phyloP scores from a whole-genome alignment of 2,113 vertebrate genomes.

The Percina caprodes region DNA sequence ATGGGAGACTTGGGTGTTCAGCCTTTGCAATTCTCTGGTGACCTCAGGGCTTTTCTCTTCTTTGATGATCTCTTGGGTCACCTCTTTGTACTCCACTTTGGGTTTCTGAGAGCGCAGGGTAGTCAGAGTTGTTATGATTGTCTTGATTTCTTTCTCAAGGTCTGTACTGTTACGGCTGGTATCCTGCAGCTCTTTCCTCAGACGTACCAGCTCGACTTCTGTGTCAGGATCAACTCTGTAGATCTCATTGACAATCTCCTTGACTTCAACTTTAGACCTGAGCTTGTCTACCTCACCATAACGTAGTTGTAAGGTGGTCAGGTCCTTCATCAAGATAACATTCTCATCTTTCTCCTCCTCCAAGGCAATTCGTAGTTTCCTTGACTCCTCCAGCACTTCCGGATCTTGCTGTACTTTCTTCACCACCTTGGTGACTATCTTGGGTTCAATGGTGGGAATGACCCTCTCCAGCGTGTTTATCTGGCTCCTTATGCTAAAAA shows the following conservation, averaged over 20 bases:
- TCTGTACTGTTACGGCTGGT: conserved; percentile 66
- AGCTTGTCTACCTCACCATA: conserved; percentile 79
- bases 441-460: conserved; percentile 90
- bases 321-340: conserved; percentile 77
- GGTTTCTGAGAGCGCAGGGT: conserved; percentile 89
- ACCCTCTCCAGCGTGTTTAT: conserved; percentile 89
- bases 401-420: conserved; percentile 91
- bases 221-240: conserved; percentile 92
- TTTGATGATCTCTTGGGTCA: conserved; percentile 91
- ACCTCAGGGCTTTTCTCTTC: conserved; percentile 93
- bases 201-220: conserved; percentile 84
- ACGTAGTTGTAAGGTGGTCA: conserved; percentile 83
- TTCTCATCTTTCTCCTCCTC: conserved; percentile 87
- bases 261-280: conserved; percentile 88
- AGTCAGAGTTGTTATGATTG: conserved; percentile 80
- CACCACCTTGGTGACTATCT: conserved; percentile 92
- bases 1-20: conserved; percentile 89
- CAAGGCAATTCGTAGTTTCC: conserved; percentile 83
- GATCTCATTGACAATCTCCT: conserved; percentile 91
- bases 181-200: conserved; percentile 88
- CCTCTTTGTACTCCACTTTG: conserved; percentile 90
- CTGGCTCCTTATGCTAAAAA: conserved; percentile 82
- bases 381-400: conserved; percentile 84
- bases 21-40: conserved; percentile 88
- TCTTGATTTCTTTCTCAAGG: conserved; percentile 82